Evolutionary conservation across 2,888 invertebrate species (phyloP), one percentile per base, ranked within the genome.

Genomic region (Seira sanloemensis): DNA sequence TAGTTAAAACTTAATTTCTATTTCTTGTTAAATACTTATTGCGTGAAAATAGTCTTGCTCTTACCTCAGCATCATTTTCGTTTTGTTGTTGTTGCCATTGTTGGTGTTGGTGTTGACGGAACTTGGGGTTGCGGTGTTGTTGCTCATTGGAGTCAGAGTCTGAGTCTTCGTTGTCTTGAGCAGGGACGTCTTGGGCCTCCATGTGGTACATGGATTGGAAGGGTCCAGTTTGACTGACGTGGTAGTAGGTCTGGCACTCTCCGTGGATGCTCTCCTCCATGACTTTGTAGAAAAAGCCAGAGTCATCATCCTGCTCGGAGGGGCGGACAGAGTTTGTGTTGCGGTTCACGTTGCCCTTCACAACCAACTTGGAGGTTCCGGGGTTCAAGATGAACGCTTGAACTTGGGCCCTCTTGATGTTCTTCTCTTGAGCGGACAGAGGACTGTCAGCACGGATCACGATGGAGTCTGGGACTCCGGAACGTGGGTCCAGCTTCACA

Each of bases 331-430:
- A 81, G 82, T 86, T 87, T 75, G 86, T 87, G 46, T 85, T 73
- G 67, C 88, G 85, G 84, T 87, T 81, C 74, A 86, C 46, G 78
- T 89, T 89, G 37, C 89, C 89, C 27, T 87, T 81, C 21, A 89
- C 71, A 27, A 88, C 79, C 4, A 80, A 21, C 54, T 86, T 86
- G 80, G 77, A 37, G 24, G 88, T 88, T 37, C 80, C 85, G 66
- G 88, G 79, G 82, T 89, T 87, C 18, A 88, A 9, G 54, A 83
- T 86, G 84, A 86, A 86, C 27, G 84, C 80, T 27, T 88, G 86
- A 24, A 91, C 90, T 54, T 91, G 80, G 75, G 91, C 91, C 82
- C 90, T 90, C 90, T 92, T 92, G 85, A 91, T 90, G 90, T 92
- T 91, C 74, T 91, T 88, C n/a, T 91, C 91, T 90, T 90, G 91